A percentile compares a stretch with the other conserved stretches of the same genome.
phyloP scores from a whole-genome alignment of 2,113 vertebrate species.

The Clarias macrocephalus region DNA sequence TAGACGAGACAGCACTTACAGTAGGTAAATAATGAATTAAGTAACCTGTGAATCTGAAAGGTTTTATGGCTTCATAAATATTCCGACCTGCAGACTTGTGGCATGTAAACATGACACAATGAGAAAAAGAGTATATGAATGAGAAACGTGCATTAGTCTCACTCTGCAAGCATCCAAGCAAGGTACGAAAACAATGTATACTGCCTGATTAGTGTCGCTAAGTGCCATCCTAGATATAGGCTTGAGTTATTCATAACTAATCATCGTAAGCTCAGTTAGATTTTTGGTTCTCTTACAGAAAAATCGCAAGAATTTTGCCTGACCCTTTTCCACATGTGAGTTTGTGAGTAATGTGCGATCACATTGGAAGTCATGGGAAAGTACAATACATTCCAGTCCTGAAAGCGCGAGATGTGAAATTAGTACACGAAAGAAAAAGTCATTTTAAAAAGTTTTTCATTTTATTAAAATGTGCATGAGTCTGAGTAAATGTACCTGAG shows the following conservation, averaged over 20 bases:
- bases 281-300: background rate
- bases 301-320: background rate
- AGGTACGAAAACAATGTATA: background rate
- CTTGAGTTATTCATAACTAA: background rate
- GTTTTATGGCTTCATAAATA: constrained; percentile 9
- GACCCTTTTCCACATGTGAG: background rate
- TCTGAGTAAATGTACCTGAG: background rate
- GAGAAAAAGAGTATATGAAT: background rate
- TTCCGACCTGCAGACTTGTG: background rate
- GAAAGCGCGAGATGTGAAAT: background rate
- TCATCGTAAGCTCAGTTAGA: background rate
- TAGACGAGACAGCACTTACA: constrained; percentile 48
- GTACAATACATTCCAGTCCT: background rate
- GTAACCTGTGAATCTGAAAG: constrained; percentile 40
- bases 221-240: background rate
- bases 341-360: background rate
- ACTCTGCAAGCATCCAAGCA: background rate
- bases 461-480: too few species aligned
- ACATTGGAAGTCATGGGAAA: background rate
- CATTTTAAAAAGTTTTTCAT: too few species aligned
- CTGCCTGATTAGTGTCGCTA: background rate
- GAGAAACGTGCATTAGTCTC: background rate
- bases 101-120: background rate
- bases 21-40: constrained; percentile 52
- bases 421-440: background rate